Evolutionary conservation across 1,140 invertebrate species (phyloP).

Genomic region (Solenopsis fugax): DNA sequence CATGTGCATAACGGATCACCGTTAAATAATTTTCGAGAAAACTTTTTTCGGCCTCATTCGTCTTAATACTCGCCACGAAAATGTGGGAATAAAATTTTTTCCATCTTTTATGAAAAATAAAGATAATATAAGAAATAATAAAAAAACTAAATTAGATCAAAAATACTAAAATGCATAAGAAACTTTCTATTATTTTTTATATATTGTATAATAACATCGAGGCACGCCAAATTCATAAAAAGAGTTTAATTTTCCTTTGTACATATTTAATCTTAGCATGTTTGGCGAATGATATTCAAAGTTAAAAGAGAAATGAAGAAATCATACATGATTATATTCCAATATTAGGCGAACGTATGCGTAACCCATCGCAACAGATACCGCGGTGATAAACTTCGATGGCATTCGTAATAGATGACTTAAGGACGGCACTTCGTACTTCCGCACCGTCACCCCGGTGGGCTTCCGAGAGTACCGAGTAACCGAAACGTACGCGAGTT

Average conservation of each 20-base stretch:
- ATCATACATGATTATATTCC: not conserved
- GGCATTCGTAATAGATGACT: conserved; percentile 38
- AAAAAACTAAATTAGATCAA: not conserved
- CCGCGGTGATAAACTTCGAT: conserved; percentile 42
- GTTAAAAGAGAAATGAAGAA: conserved; percentile 5
- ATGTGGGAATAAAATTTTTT: not conserved
- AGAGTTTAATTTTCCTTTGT: not conserved
- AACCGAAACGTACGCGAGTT: conserved; percentile 54
- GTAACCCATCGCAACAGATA: not conserved
- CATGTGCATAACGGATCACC: not conserved
- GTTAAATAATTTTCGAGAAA: not conserved
- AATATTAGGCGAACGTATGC: not conserved
- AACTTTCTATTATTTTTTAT: not conserved
- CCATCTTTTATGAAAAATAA: not conserved
- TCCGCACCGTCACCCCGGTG: conserved; percentile 42
- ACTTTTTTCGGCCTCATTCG: not conserved
- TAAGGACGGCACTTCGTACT: conserved; percentile 38
- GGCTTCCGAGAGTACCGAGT: conserved; percentile 16
- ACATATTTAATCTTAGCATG: not conserved
- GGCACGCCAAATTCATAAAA: not conserved
- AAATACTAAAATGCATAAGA: not conserved
- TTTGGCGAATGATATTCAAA: not conserved
- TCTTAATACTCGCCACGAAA: not conserved
- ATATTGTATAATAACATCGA: not conserved
- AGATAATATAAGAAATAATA: not conserved